Percentiles rank a stretch among this genome's conserved stretches.
phyloP scores from a whole-genome alignment of 2,113 vertebrate species.

The Passer montanus region DNA sequence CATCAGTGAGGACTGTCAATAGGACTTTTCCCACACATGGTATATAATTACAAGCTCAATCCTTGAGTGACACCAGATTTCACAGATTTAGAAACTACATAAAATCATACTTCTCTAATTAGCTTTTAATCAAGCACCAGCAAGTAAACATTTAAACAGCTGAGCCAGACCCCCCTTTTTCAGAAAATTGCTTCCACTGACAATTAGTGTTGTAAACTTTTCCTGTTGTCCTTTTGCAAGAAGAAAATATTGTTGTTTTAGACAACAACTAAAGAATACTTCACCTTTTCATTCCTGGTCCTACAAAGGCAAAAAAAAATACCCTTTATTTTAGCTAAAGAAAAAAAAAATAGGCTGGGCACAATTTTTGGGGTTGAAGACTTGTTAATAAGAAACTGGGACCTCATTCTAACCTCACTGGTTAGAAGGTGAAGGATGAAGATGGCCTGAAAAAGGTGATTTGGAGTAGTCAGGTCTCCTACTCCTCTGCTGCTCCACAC shows the following conservation, averaged over 20 bases:
- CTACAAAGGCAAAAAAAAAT: background rate
- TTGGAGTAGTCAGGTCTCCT: background rate
- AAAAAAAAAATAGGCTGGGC: background rate
- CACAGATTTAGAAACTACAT: background rate
- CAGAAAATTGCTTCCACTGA: background rate
- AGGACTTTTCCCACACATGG: background rate
- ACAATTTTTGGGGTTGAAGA: background rate
- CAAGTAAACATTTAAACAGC: conserved; percentile 25
- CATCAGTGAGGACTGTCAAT: background rate
- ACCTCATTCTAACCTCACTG: background rate
- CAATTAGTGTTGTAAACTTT: background rate
- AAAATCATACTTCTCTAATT: conserved; percentile 27
- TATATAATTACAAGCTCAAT: background rate
- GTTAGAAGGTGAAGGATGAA: background rate
- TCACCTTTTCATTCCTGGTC: background rate
- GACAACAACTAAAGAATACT: background rate
- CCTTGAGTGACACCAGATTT: conserved; percentile 34
- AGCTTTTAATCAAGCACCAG: conserved; percentile 27
- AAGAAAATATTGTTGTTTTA: background rate
- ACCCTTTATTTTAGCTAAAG: background rate
- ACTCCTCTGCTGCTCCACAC: background rate
- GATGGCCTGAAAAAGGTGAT: background rate
- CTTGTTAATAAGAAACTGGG: background rate
- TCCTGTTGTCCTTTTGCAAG: background rate
- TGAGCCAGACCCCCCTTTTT: background rate